A percentile compares a stretch with the other conserved stretches of the same genome.
phyloP scores from a whole-genome alignment of 1,140 invertebrate genomes.

The Aphidius ervi region DNA sequence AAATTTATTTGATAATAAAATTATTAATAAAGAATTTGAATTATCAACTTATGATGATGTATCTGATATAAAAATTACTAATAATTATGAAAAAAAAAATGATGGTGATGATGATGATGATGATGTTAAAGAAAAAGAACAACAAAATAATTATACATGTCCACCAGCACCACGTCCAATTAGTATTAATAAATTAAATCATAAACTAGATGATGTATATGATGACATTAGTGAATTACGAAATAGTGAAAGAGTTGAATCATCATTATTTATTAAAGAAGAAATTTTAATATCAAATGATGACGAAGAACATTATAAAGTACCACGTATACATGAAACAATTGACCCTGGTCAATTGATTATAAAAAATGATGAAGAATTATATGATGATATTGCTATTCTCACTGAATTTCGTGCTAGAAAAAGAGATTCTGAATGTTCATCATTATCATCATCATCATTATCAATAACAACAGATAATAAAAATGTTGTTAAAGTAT shows the following conservation, averaged over 20 bases:
- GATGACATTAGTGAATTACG: slow-evolving; percentile 29
- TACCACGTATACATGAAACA: slow-evolving; percentile 26
- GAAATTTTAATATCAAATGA: slow-evolving; percentile 11
- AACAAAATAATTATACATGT: slow-evolving; percentile 29
- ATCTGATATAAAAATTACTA: slow-evolving; percentile 8
- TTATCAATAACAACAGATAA: slow-evolving; percentile 10
- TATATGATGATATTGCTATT: slow-evolving; percentile 42
- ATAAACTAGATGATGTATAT: slow-evolving; percentile 28
- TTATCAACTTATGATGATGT: slow-evolving; percentile 31
- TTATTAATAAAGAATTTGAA: slow-evolving; percentile 7
- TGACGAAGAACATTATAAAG: slow-evolving; percentile 38
- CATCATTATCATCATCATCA: slow-evolving; percentile 16
- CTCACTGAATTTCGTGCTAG: slow-evolving; percentile 31
- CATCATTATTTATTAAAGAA: slow-evolving; percentile 5
- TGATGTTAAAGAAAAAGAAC: background rate
- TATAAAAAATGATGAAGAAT: slow-evolving; percentile 25
- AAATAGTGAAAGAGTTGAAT: slow-evolving; percentile 5
- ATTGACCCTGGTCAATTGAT: slow-evolving; percentile 17
- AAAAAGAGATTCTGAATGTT: slow-evolving; percentile 24
- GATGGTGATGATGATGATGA: too few relatives aligned
- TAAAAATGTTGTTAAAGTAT: slow-evolving; percentile 29
- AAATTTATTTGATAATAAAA: background rate
- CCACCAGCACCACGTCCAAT: slow-evolving; percentile 35
- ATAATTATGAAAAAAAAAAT: background rate
- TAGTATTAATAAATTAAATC: slow-evolving; percentile 19